phyloP scores from a whole-genome alignment of 2,888 invertebrate genomes.

The Drepana falcataria region DNA sequence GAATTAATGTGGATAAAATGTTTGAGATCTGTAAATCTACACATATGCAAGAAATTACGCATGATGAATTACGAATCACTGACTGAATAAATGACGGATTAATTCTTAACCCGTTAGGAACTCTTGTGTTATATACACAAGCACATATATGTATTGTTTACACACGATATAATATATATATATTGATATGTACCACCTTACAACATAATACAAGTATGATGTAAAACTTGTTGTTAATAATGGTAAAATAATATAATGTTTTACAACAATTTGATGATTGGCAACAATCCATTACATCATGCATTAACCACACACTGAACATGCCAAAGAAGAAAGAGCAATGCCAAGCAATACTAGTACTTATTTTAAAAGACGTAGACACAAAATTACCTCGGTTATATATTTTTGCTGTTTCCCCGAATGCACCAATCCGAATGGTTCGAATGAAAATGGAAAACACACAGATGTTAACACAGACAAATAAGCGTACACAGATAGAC shows the following conservation, averaged over 20 bases:
- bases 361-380: background rate
- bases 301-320: background rate
- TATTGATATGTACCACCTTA: too few species aligned
- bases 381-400: constrained; percentile 88
- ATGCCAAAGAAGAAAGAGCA: too few species aligned
- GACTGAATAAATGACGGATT: too few species aligned
- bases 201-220: background rate
- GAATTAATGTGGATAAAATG: too few species aligned
- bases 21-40: too few species aligned
- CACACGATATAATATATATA: too few species aligned
- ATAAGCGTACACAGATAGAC: constrained; percentile 26
- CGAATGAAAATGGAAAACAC: constrained; percentile 48
- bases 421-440: constrained; percentile 33
- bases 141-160: too few species aligned
- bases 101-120: too few species aligned
- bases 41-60: too few species aligned
- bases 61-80: too few species aligned
- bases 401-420: constrained; percentile 84
- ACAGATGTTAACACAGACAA: constrained; percentile 15
- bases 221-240: background rate
- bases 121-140: too few species aligned
- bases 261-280: background rate
- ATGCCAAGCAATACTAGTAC: background rate
- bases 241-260: background rate
- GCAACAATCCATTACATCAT: background rate